A percentile compares a stretch with the other conserved stretches of the same genome.
phyloP scores from a whole-genome alignment of 2,797 vertebrate genomes.

The Cynopterus sphinx region DNA sequence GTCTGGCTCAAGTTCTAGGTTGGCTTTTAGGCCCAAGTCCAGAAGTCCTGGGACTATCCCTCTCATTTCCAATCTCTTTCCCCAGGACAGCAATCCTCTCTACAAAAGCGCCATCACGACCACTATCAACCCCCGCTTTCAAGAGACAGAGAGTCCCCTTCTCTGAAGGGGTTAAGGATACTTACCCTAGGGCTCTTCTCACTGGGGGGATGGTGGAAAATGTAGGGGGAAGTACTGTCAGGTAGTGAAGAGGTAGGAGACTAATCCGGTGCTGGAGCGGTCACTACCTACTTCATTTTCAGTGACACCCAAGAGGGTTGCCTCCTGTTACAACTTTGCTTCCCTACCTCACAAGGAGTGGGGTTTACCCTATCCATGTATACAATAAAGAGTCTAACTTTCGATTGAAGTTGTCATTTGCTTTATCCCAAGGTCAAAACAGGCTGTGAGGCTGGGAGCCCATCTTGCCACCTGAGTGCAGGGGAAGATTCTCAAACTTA shows the following conservation, averaged over 20 bases:
- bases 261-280: not conserved
- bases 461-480: not conserved
- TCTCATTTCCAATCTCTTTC: not conserved
- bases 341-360: not conserved
- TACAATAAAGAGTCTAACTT: conserved; percentile 60
- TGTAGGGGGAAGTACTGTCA: too few relatives aligned
- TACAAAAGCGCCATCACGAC: conserved; percentile 86
- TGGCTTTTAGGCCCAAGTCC: not conserved
- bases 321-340: not conserved
- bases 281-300: not conserved
- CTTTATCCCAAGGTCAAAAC: not conserved
- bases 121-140: conserved; percentile 82
- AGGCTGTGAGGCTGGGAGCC: not conserved
- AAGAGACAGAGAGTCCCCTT: not conserved
- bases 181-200: not conserved
- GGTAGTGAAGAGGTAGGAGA: not conserved
- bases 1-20: not conserved
- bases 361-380: not conserved
- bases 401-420: not conserved
- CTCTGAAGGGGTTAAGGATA: not conserved
- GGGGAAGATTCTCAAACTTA: not conserved
- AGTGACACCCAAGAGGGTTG: not conserved
- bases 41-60: not conserved
- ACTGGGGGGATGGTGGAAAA: not conserved
- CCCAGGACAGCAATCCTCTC: conserved; percentile 85